Base-by-base conservation (phyloP, 2,888 invertebrate species). In the Maniola hyperantus region DNA sequence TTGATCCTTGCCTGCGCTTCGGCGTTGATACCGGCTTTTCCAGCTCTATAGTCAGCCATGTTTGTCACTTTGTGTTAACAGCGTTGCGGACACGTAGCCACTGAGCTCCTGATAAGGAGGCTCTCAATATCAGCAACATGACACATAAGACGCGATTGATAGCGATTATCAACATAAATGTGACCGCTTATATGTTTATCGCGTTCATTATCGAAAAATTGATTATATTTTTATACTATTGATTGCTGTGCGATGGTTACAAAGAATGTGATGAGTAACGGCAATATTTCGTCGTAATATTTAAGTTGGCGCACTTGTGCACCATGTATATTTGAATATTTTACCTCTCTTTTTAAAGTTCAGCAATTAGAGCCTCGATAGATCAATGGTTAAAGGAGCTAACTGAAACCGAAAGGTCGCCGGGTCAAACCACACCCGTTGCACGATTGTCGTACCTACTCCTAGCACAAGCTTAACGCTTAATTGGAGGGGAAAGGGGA, bases 1-100 rank as follows among this genome's bases (percentile, higher is more conserved):
- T 98, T 96, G 80, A 99, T 97, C 96, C 83, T 83, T 46, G 88
- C 87, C 75, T 92, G 92, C 13, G 92, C 92, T 72, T 91, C 88
- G 70, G 91, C 92, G 80, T 92, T 92, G 83, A 92, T 91, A 78
- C 92, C 92, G 76, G 92, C 87, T 78, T 92, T 92, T 7, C 85
- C 89, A 76, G 92, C 92, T 71, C 92, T 88, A 73, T 88, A 84
- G 64, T 92, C 91, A 50, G 89, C 91, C 92, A 92, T 92, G 74
- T 83, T 85, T 46, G 73, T 6, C 10, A 18, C 54, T 15, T 51
- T 77, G 83, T 91, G 88, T 84, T 87, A 74, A 80, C 85, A 80
- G 79, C 72, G 80, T 79, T 82, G 76, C 83, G 79, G 86, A 82
- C 89, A 86, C 86, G 87, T 87, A 87, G 73, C 78, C 87, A 92